Percentiles rank a stretch among this genome's conserved stretches.
These are phyloP conservation scores for Diorhabda carinulata DNA, from an alignment of 1,140 invertebrate species.

Conservation along the genomic window DNA sequence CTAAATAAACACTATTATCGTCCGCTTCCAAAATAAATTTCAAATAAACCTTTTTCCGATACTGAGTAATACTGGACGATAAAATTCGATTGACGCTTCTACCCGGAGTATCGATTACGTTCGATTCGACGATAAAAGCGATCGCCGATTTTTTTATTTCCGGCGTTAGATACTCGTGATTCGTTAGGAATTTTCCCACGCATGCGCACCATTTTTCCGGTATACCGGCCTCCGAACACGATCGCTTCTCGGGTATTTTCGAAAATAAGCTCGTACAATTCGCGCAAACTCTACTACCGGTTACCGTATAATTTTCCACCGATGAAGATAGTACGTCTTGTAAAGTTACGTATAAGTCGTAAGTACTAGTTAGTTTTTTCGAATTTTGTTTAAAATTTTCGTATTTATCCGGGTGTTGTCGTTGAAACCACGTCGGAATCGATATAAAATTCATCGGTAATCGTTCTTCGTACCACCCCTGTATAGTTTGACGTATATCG, in stretches of 20 bases:
- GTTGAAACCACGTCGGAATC: constrained; percentile 64
- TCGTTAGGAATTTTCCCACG: constrained; percentile 18
- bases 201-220: constrained; percentile 29
- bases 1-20: background rate
- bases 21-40: constrained; percentile 2
- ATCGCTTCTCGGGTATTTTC: constrained; percentile 59
- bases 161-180: background rate
- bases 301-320: constrained; percentile 46
- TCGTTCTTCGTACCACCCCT: constrained; percentile 81
- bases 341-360: constrained; percentile 68
- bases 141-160: constrained; percentile 4
- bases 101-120: background rate
- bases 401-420: constrained; percentile 54
- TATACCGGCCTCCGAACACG: constrained; percentile 61
- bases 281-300: constrained; percentile 54
- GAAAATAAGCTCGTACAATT: constrained; percentile 65
- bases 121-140: background rate
- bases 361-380: constrained; percentile 64
- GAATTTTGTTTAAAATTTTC: constrained; percentile 63
- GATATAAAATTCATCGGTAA: constrained; percentile 74
- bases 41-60: constrained; percentile 1
- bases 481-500: constrained; percentile 61
- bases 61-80: background rate
- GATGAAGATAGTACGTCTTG: constrained; percentile 48
- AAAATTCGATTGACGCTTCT: background rate